A percentile compares a stretch with the other conserved stretches of the same genome.
These are phyloP conservation scores for Clostera curtula DNA, from an alignment of 2,888 invertebrate species.

Conservation along the genomic window DNA sequence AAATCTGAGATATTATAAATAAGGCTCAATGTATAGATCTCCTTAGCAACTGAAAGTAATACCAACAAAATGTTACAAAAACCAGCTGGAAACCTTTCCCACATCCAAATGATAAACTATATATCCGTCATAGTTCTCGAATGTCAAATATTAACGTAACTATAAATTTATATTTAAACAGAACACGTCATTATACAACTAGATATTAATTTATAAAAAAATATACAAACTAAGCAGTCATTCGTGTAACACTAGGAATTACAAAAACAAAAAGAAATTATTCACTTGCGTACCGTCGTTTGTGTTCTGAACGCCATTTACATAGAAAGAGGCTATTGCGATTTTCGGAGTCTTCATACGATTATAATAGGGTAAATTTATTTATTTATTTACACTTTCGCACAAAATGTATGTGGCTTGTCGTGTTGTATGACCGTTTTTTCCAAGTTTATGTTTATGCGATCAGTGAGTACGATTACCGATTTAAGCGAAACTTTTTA, in stretches of 20 bases:
- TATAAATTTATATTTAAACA: conserved; percentile 42
- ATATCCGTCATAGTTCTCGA: conserved; percentile 25
- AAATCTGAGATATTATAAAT: no score
- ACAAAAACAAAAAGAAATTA: conserved; percentile 33
- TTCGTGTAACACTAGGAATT: conserved; percentile 64
- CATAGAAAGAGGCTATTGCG: no score
- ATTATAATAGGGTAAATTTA: no score
- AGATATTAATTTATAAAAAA: conserved; percentile 55
- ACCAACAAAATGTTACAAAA: conserved; percentile 1
- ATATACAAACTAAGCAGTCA: conserved; percentile 73
- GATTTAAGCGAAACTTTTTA: no score
- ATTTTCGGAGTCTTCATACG: no score
- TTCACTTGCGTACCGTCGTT: conserved; percentile 44
- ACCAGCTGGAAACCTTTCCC: conserved; percentile 19
- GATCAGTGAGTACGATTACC: no score
- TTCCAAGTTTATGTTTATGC: no score
- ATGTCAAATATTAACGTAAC: conserved; percentile 39
- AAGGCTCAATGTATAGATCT: no score
- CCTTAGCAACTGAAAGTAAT: neutral
- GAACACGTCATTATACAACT: conserved; percentile 46
- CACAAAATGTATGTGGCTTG: no score
- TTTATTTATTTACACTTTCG: no score
- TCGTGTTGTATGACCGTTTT: no score
- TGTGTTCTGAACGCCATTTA: no score
- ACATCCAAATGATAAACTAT: conserved; percentile 23